Conservation (phyloP, 2,113 vertebrate species). For the Caloenas nicobarica region DNA sequence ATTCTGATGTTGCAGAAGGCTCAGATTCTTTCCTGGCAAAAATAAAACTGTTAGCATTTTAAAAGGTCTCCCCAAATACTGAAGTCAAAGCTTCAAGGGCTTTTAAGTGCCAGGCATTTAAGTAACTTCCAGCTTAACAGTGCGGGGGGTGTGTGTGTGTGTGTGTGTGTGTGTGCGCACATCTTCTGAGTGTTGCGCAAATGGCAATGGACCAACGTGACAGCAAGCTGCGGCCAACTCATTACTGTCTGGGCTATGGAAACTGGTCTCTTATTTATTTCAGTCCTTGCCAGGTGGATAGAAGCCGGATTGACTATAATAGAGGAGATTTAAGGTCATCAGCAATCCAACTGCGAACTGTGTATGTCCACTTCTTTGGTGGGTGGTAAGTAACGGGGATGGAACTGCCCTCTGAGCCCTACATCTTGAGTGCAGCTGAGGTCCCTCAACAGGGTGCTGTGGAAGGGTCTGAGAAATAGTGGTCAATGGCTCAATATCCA, state of each 20-base stretch:
- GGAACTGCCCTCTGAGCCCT: not conserved
- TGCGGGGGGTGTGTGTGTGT: fast-evolving
- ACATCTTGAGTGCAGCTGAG: not conserved
- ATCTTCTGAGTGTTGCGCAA: too few relatives aligned
- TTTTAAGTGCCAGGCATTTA: not conserved
- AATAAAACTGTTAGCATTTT: not conserved
- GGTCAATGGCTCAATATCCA: too few relatives aligned
- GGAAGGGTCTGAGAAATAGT: not conserved
- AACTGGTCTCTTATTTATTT: not conserved
- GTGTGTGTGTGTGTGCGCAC: fast-evolving
- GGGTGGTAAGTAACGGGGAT: not conserved
- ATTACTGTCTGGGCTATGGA: not conserved
- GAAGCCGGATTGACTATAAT: not conserved
- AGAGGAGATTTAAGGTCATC: not conserved
- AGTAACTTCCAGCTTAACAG: not conserved
- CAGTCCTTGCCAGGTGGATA: not conserved
- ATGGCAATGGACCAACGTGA: fast-evolving
- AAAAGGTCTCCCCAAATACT: not conserved
- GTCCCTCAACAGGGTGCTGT: too few relatives aligned
- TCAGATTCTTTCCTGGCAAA: not conserved
- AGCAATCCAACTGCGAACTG: not conserved
- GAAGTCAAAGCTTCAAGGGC: not conserved
- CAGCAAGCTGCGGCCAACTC: not conserved
- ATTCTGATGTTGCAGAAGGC: not conserved
- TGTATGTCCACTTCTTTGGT: not conserved